Conservation (phyloP, 35 echinoderm and acorn worm genomes). For the Chiridota heheva region DNA sequence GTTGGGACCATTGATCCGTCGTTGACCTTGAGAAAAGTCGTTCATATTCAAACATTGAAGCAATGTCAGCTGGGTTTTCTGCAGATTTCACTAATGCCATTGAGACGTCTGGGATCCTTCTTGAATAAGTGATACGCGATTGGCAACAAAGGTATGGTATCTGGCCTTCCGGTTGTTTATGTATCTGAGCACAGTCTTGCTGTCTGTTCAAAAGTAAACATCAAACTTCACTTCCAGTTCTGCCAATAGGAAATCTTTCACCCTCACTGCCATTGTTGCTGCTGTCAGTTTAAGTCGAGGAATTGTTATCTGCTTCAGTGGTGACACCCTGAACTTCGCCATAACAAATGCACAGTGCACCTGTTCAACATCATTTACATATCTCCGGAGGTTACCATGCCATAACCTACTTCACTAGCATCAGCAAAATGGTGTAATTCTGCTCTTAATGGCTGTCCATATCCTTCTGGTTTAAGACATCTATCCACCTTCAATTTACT, state of each 20-base stretch:
- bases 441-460: not conserved
- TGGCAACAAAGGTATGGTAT: slow-evolving; percentile 1
- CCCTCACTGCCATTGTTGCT: slow-evolving; percentile 25
- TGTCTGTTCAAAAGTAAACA: slow-evolving; percentile 3
- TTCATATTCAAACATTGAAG: not conserved
- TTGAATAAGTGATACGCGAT: not conserved
- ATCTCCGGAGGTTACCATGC: slow-evolving; percentile 29
- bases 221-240: slow-evolving; percentile 2
- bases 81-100: not conserved
- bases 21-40: not conserved
- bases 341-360: slow-evolving; percentile 31
- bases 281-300: slow-evolving; percentile 30
- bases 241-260: not conserved
- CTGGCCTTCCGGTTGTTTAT: not conserved
- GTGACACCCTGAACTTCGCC: slow-evolving; percentile 31
- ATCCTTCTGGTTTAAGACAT: slow-evolving; percentile 39
- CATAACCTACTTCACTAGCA: slow-evolving; percentile 60
- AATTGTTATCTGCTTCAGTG: slow-evolving; percentile 35
- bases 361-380: slow-evolving; percentile 2
- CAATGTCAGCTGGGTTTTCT: not conserved
- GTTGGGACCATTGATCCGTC: not conserved
- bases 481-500: slow-evolving; percentile 11
- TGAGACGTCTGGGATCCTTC: not conserved
- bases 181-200: slow-evolving; percentile 15
- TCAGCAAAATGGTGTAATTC: slow-evolving; percentile 76